Evolutionary conservation across 2,113 vertebrate genomes (phyloP).

Genomic region (Ceyx margarethae): DNA sequence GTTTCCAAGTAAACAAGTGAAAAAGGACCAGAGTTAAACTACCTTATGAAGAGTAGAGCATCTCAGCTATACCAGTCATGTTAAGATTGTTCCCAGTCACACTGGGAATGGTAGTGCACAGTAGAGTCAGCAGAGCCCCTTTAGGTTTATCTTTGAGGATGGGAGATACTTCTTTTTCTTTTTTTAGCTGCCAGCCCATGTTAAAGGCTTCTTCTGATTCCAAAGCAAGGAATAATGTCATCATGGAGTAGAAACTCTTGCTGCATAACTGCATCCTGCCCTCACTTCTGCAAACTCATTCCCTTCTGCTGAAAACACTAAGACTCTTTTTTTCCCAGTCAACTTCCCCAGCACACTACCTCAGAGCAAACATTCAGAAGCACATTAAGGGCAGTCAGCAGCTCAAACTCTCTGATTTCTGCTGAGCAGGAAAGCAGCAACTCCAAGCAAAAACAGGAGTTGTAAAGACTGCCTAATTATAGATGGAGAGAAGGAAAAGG

Average conservation of each 20-base stretch:
- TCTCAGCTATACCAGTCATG: neutral
- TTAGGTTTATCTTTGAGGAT: neutral
- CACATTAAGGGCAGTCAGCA: neutral
- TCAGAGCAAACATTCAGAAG: neutral
- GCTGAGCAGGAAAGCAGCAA: neutral
- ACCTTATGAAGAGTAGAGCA: neutral
- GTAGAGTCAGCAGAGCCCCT: neutral
- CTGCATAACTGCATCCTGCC: neutral
- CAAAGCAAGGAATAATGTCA: neutral
- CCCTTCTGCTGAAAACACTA: neutral
- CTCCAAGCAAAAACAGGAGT: fast-evolving
- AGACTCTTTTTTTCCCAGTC: neutral
- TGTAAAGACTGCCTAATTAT: neutral
- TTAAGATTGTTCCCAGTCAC: neutral
- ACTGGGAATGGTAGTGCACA: neutral
- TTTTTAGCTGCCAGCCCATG: neutral
- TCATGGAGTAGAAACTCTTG: neutral
- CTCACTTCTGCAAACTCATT: neutral
- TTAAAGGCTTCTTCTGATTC: neutral
- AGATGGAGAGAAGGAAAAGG: neutral
- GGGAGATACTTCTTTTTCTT: neutral
- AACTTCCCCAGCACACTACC: neutral
- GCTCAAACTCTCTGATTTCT: neutral
- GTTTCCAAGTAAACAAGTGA: neutral
- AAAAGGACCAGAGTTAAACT: neutral